These are phyloP conservation scores for Lamellibrachia columna DNA, from an alignment of 2,888 invertebrate species.

Conservation along the genomic window DNA sequence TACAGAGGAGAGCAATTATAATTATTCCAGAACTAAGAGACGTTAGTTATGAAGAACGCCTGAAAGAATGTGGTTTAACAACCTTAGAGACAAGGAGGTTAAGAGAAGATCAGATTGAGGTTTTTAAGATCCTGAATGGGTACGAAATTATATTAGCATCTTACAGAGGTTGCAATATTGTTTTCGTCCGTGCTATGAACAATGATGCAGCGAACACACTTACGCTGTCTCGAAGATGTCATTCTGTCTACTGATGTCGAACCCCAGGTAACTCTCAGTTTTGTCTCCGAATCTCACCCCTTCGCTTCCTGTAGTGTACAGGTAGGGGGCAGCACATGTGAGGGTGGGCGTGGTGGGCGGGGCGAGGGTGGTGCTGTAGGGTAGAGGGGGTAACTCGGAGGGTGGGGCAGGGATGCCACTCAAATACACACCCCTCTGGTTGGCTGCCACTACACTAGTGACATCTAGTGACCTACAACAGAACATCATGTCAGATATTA, in stretches of 20 bases:
- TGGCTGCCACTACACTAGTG: neutral
- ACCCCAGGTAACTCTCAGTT: conserved; percentile 36
- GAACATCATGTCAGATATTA: neutral
- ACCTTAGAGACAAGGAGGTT: too few relatives aligned
- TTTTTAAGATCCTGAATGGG: too few relatives aligned
- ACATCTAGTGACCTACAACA: conserved; percentile 13
- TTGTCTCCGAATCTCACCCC: conserved; percentile 36
- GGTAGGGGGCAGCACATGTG: conserved; percentile 28
- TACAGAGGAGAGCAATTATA: too few relatives aligned
- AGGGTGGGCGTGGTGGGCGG: conserved; percentile 36
- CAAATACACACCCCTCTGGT: conserved; percentile 35
- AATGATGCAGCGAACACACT: neutral
- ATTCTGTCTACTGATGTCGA: conserved; percentile 23
- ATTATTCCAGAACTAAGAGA: too few relatives aligned
- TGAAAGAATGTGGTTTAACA: too few relatives aligned
- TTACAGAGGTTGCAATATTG: too few relatives aligned
- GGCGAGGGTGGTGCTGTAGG: conserved; percentile 39
- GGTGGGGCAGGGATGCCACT: conserved; percentile 40
- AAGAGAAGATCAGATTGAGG: too few relatives aligned
- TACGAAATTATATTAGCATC: too few relatives aligned
- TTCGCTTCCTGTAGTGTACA: conserved; percentile 23
- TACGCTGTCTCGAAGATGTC: conserved; percentile 29
- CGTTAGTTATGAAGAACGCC: too few relatives aligned
- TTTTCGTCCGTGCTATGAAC: too few relatives aligned
- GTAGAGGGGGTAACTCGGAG: conserved; percentile 36